Evolutionary conservation across 2,797 vertebrate species (phyloP), one percentile per base, ranked within the genome.

Genomic region (Sciurus carolinensis): DNA sequence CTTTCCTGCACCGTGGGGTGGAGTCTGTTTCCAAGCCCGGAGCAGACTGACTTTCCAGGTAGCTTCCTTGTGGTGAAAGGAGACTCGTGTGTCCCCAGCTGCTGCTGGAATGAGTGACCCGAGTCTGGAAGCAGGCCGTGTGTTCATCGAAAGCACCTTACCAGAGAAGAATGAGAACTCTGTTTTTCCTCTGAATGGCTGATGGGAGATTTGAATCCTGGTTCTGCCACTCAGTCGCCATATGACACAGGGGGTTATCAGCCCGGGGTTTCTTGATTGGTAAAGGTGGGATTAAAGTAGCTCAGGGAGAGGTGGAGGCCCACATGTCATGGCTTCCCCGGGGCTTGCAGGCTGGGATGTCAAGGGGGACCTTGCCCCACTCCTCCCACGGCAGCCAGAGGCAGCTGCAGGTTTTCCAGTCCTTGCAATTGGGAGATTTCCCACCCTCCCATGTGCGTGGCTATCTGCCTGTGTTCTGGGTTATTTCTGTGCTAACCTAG

Each of bases 41-140:
- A 69, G 39, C 67, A 54, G 33, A 89, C 39, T n/a, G 33, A 24
- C 52, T 92, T 91, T 90, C 81, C 88, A 71, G 75, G 79, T n/a
- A 44, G 64, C 80, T 54, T 47, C 59, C 1, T 50, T 84, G 47
- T 18, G 47, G 14, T 17, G 7, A 39, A 52, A 59, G 66, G 59
- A 83, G 66, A 17, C 15, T 47, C 11, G 62, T 15, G 15, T 33
- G 30, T 81, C 22, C 42, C 44, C 5, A n/a, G 5, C 54, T 75
- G 62, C 92, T 67, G 42, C 66, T n/a, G 67, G 59, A 59, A 33
- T 3, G 47, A 71, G 13, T 22, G 17, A 28, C 42, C 79, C 13
- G n/a, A 76, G 75, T 44, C 59, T 87, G 36, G 72, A 94, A 67
- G 52, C 30, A 1, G 57, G 24, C 50, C 33, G 33, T 28, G 47